Base-by-base conservation (phyloP, 2,113 vertebrate genomes). In the Argyrosomus japonicus region DNA sequence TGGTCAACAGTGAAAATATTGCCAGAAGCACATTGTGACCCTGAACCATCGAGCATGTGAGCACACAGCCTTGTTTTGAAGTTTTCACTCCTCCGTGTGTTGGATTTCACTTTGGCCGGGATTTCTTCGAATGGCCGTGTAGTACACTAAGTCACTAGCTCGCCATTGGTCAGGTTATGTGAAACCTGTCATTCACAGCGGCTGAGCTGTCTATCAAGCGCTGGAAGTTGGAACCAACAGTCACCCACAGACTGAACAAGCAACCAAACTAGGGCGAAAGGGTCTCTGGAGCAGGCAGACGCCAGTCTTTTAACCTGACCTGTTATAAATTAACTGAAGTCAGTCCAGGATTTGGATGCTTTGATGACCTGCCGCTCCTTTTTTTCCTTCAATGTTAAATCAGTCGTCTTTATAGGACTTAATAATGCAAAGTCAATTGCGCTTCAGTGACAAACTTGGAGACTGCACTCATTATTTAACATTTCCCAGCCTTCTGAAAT, bases 31-130 rank as follows among this genome's bases (percentile, higher is more conserved):
- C 61, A 79, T 23, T 0, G 32, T 75, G 29, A 25, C 45, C 62
- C 57, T 2, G 51, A 80, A 74, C 18, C 29, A 14, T 56, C 9
- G 18, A 68, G 54, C 58, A 40, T 36, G 15, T 11, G 54, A 40
- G 25, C 11, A 23, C 21, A 40, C 32, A 62, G 79, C 10, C 48
- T 77, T 65, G 82, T 69, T 77, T 69, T 84, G 45, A 75, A 25
- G 57, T 74, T 65, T 57, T 58, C 77, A 50, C 62, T 74, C 21
- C 25, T 68, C 77, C 76, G 83, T 19, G 7, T 77, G 68, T 74
- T 75, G 64, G 77, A 77, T 89, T 89, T 76, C 76, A 80, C 53
- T 74, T 74, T 74, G 76, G 79, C 63, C 75, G 79, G 77, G 83
- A 81, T 68, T 62, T 56, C 67, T 25, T 75, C 60, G 75, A 65